These are phyloP conservation scores for Agrochola lychnidis DNA, from an alignment of 2,888 invertebrate species.

Conservation along the genomic window DNA sequence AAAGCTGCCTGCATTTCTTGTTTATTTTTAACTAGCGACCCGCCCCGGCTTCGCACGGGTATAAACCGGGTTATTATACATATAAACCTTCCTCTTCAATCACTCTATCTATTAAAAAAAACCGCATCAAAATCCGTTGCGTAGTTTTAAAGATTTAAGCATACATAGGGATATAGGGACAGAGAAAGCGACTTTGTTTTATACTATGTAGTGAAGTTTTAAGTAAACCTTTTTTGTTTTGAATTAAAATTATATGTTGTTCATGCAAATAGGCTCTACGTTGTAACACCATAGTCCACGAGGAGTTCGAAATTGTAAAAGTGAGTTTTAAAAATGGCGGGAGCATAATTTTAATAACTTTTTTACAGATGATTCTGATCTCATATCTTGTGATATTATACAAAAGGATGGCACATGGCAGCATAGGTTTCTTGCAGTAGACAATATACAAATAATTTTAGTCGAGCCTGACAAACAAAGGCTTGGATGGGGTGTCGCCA, in stretches of 20 bases:
- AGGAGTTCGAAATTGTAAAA: background rate
- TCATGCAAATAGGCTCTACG: background rate
- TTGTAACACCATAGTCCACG: background rate
- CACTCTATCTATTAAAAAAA: no score
- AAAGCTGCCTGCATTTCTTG: constrained; percentile 5
- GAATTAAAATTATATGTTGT: background rate
- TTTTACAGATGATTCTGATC: constrained; percentile 97
- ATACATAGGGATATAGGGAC: no score
- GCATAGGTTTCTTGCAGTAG: constrained; percentile 98
- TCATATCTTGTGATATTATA: constrained; percentile 98
- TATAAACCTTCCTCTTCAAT: no score
- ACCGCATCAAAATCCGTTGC: no score
- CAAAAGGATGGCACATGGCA: constrained; percentile 97
- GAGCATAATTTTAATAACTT: background rate
- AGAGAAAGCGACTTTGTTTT: no score
- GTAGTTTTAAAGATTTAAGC: no score
- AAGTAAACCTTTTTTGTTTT: background rate
- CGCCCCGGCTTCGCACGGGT: no score
- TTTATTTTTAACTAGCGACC: background rate
- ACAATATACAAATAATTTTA: constrained; percentile 97
- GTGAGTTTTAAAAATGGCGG: constrained; percentile 1
- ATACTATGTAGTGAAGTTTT: no score
- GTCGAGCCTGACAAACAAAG: constrained; percentile 99
- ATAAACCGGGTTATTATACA: no score
- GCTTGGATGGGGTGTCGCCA: constrained; percentile 99